Evolutionary conservation across 2,888 invertebrate species (phyloP), one percentile per base, ranked within the genome.

Genomic region (Busseola fusca): DNA sequence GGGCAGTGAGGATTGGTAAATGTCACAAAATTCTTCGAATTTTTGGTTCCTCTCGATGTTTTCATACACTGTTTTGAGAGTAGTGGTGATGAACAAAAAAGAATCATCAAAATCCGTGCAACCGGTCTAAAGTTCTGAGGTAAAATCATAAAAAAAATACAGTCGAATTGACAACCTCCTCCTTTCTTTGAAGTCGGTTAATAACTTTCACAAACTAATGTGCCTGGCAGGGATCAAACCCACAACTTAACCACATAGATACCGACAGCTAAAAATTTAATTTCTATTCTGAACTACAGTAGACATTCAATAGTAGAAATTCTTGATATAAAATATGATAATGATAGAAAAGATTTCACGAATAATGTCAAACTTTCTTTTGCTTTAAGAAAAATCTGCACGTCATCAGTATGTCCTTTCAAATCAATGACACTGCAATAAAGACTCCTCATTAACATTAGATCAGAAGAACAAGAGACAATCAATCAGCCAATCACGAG

Each of bases 391-490:
- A 48, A 69, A 52, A 21, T 30, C 16, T 30, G 10, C 45, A 27
- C 25, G 10, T 56, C 59, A 77, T 37, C 34, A 56, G n/a, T 9
- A 40, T 69, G 48, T 50, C 25, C 37, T 40, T n/a, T 48, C n/a
- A 40, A 69, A 40, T 40, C 10, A 76, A 73, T 74, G 54, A 69
- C 40, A 48, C 7, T n/a, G n/a, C 70, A 70, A 69, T 42, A 52
- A 62, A 66, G 3, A 48, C 66, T 27, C 45, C 40, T 48, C 54
- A 76, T 40, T 34, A n/a, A 18, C 16, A n/a, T 54, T 27, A 25
- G 14, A 34, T 27, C 45, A 50, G 4, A 30, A 45, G 30, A 30
- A 30, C 27, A 52, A 14, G 30, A 56, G 56, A 68, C 30, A 74
- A 64, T 64, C 52, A 30, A 48, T 34, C 14, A 37, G 18, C 60